These are phyloP conservation scores for Drosophila macrospina DNA, from an alignment of 2,888 invertebrate species.

Conservation along the genomic window DNA sequence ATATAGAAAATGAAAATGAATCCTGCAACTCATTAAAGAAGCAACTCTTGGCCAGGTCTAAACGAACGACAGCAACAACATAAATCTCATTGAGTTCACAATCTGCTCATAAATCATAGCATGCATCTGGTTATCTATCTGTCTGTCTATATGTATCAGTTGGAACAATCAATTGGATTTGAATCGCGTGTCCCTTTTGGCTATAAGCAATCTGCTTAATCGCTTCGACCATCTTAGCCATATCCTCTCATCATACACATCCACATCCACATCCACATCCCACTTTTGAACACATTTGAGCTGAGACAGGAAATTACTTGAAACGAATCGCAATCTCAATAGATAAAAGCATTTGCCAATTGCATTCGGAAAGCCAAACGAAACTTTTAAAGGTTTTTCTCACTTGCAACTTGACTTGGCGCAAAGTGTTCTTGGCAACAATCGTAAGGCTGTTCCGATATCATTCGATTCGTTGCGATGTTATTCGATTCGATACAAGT, in stretches of 20 bases:
- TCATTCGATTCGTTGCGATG: slow-evolving; percentile 21
- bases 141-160: not conserved
- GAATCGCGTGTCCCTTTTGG: slow-evolving; percentile 9
- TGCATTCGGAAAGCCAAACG: slow-evolving; percentile 49
- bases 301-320: slow-evolving; percentile 68
- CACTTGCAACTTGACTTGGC: slow-evolving; percentile 45
- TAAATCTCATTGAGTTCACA: too few species aligned
- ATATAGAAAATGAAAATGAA: not conserved
- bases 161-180: not conserved
- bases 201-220: slow-evolving; percentile 28
- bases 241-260: slow-evolving; percentile 11
- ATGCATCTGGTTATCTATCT: not conserved
- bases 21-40: not conserved
- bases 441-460: slow-evolving; percentile 6
- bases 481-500: slow-evolving; percentile 41
- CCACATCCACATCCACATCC: slow-evolving; percentile 12
- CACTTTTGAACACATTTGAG: slow-evolving; percentile 6
- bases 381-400: slow-evolving; percentile 23
- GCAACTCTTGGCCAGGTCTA: too few species aligned
- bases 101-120: too few species aligned
- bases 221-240: slow-evolving; percentile 7
- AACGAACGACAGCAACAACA: too few species aligned
- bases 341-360: slow-evolving; percentile 72
- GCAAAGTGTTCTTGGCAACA: slow-evolving; percentile 34
- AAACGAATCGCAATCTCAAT: slow-evolving; percentile 68